Percentiles rank a stretch among this genome's conserved stretches.
phyloP scores from a whole-genome alignment of 2,888 invertebrate genomes.

The Phortica magna region DNA sequence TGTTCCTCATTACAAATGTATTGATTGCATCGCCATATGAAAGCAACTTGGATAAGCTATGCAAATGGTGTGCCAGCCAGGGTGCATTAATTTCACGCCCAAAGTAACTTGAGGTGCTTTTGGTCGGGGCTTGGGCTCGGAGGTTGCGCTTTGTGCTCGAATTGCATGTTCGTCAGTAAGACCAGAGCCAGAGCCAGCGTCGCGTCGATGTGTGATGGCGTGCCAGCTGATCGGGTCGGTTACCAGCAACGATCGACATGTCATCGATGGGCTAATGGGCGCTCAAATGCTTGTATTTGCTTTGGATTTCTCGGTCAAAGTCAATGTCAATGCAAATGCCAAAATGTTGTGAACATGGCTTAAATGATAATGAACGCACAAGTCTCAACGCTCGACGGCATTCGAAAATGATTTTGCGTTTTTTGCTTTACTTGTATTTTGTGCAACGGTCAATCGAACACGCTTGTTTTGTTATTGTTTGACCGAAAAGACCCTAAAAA shows the following conservation, averaged over 20 bases:
- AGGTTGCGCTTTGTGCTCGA: no score
- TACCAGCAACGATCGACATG: background rate
- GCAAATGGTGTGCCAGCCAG: no score
- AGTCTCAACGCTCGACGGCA: slow-evolving; percentile 37
- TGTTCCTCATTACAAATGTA: no score
- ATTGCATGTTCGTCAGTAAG: no score
- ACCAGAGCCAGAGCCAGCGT: no score
- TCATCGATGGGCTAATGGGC: background rate
- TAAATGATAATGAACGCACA: slow-evolving; percentile 29
- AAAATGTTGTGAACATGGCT: slow-evolving; percentile 38
- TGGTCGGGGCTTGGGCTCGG: no score
- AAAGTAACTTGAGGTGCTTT: no score
- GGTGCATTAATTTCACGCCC: no score
- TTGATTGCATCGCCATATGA: no score
- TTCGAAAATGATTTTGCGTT: slow-evolving; percentile 37
- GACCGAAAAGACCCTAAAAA: background rate
- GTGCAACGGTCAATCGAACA: slow-evolving; percentile 56
- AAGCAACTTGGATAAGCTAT: no score
- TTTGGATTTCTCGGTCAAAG: slow-evolving; percentile 71
- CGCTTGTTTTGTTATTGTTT: background rate
- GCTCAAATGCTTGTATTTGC: slow-evolving; percentile 45
- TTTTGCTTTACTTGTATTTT: slow-evolving; percentile 36
- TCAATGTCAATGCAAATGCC: slow-evolving; percentile 72
- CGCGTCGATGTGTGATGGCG: no score
- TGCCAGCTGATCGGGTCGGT: background rate